Conservation (phyloP, 2,888 invertebrate species). For the Hydrotaea diabolus region DNA sequence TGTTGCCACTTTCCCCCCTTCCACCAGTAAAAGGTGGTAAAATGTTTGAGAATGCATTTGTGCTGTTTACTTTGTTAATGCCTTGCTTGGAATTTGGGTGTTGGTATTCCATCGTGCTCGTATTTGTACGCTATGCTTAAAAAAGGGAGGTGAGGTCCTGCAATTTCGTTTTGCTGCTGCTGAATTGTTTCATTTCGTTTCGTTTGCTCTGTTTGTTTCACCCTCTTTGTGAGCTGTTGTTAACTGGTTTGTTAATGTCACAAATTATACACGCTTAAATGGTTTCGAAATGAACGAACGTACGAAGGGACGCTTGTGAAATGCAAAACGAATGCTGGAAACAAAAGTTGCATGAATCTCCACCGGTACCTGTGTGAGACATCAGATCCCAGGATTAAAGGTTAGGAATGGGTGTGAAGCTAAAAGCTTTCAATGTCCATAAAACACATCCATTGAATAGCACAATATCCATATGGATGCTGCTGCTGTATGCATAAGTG, state of each 20-base stretch:
- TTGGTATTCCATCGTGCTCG: background rate
- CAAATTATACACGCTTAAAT: slow-evolving; percentile 62
- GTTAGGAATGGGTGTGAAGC: no score
- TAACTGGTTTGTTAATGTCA: slow-evolving; percentile 55
- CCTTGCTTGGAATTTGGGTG: background rate
- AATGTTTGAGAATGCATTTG: slow-evolving; percentile 34
- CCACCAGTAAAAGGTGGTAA: slow-evolving; percentile 16
- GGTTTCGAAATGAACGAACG: slow-evolving; percentile 44
- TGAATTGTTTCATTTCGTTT: slow-evolving; percentile 6
- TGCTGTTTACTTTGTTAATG: slow-evolving; percentile 54
- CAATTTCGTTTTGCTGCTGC: background rate
- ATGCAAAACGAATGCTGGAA: slow-evolving; percentile 32
- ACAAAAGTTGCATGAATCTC: slow-evolving; percentile 49
- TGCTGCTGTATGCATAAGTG: no score
- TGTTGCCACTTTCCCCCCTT: no score
- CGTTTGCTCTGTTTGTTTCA: background rate
- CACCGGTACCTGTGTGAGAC: background rate
- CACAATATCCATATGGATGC: no score
- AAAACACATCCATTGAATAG: no score
- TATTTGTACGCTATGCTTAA: no score
- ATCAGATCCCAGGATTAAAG: no score
- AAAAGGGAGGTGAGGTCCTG: no score
- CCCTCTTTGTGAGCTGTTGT: slow-evolving; percentile 31
- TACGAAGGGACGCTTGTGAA: background rate
- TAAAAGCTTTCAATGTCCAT: no score